These are phyloP conservation scores for Rallus limicola DNA, from an alignment of 2,113 vertebrate genomes.

Conservation along the genomic window DNA sequence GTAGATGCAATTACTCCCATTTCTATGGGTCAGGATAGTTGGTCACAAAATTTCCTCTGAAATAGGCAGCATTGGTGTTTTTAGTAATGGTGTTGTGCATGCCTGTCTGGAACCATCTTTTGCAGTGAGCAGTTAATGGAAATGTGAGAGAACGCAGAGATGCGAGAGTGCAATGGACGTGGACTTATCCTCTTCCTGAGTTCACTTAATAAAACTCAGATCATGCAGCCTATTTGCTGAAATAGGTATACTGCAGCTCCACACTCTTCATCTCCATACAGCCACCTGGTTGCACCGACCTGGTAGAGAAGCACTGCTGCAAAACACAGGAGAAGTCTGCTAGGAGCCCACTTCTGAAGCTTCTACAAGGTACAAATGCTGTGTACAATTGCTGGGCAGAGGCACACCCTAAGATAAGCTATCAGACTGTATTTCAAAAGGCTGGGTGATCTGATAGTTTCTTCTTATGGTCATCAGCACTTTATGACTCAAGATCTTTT, in stretches of 20 bases:
- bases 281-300: background rate
- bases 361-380: background rate
- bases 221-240: background rate
- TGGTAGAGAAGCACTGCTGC: background rate
- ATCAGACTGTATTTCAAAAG: background rate
- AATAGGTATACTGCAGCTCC: background rate
- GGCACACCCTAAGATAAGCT: background rate
- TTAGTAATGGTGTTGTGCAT: rapidly evolving
- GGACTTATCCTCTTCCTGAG: background rate
- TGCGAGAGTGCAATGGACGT: background rate
- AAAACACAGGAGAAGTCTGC: background rate
- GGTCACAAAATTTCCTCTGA: background rate
- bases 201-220: background rate
- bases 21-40: background rate
- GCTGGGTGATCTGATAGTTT: background rate
- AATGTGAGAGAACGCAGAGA: background rate
- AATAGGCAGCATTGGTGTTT: rapidly evolving
- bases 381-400: background rate
- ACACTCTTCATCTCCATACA: background rate
- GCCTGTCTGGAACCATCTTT: background rate
- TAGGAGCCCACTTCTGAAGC: background rate
- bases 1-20: background rate
- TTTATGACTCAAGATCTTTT: background rate
- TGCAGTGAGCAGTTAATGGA: background rate
- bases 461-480: background rate